Evolutionary conservation across 2,797 vertebrate species (phyloP), one percentile per base, ranked within the genome.

Genomic region (Sebastes oblongus): DNA sequence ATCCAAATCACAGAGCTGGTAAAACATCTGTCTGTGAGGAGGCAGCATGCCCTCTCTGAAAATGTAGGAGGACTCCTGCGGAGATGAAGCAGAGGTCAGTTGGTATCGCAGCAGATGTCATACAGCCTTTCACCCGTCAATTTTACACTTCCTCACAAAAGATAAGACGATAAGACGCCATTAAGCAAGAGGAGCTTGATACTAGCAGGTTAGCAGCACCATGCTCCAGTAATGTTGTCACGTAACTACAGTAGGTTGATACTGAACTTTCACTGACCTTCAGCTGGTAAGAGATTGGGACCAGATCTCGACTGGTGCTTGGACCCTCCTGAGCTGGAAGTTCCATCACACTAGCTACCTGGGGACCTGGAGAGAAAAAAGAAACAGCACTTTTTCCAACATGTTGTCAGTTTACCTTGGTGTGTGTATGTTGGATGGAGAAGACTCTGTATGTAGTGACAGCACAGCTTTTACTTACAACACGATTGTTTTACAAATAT

Each of bases 11-110:
- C 98, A 99, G 7, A 99, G 93, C 95, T 99, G 98, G 94, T 99
- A 99, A 90, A 99, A 99, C 98, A 99, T 99, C 95, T 99, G 98
- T 55, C 98, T 95, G 84, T 99, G 98, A 0, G 98, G 98, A 1
- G 98, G 98, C 60, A 99, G 84, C 83, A 96, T 97, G n/a, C 97
- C 97, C 20, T 97, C 97, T 65, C 80, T 95, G 94, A 99, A 99
- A 86, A 98, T 93, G 83, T 98, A 99, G 12, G 96, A 80, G 0
- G 98, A 97, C 46, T 98, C 97, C 98, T 99, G 89, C 50, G 75
- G 62, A 59, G 52, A 27, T 13, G 36, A 72, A 64, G 50, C 30
- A 1, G 22, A 55, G 2, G 54, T 61, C 20, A 58, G 36, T 6
- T 16, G 24, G 42, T 39, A 24, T 8, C 4, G 2, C 25, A 39